Evolutionary conservation across 2,888 invertebrate species (phyloP).

Genomic region (Nomada hirtipes): DNA sequence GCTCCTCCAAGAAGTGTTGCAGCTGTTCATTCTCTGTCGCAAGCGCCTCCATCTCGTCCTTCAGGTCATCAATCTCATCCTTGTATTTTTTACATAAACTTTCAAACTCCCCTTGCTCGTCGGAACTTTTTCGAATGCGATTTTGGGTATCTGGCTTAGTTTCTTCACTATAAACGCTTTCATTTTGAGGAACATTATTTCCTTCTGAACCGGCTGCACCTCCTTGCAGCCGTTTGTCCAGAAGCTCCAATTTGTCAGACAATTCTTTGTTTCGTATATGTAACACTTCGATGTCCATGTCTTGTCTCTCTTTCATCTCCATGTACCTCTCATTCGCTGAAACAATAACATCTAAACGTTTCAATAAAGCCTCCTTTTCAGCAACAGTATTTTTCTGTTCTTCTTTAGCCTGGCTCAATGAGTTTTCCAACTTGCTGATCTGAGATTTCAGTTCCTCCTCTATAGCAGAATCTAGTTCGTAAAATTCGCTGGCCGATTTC

Average conservation of each 20-base stretch:
- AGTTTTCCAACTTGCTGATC: constrained; percentile 88
- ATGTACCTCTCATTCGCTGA: constrained; percentile 91
- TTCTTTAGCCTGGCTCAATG: constrained; percentile 86
- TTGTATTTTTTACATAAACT: constrained; percentile 66
- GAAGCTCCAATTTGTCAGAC: constrained; percentile 87
- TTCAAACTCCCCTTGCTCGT: constrained; percentile 37
- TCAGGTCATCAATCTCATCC: constrained; percentile 85
- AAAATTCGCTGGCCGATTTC: constrained; percentile 85
- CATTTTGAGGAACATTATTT: neutral
- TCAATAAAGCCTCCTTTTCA: constrained; percentile 89
- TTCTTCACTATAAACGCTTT: neutral
- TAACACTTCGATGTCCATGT: constrained; percentile 90
- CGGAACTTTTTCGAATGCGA: constrained; percentile 10
- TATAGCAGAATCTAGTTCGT: constrained; percentile 91
- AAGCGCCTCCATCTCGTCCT: constrained; percentile 86
- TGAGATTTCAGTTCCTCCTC: constrained; percentile 92
- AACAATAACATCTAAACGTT: constrained; percentile 90
- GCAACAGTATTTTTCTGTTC: constrained; percentile 87
- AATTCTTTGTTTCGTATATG: constrained; percentile 90
- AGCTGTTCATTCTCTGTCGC: constrained; percentile 87
- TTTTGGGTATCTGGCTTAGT: neutral
- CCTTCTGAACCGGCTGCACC: neutral
- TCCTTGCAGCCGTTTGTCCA: constrained; percentile 79
- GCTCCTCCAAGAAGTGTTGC: constrained; percentile 86
- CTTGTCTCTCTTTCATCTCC: constrained; percentile 93